Conservation (phyloP, 2,888 invertebrate species). For the Magallana nippona region DNA sequence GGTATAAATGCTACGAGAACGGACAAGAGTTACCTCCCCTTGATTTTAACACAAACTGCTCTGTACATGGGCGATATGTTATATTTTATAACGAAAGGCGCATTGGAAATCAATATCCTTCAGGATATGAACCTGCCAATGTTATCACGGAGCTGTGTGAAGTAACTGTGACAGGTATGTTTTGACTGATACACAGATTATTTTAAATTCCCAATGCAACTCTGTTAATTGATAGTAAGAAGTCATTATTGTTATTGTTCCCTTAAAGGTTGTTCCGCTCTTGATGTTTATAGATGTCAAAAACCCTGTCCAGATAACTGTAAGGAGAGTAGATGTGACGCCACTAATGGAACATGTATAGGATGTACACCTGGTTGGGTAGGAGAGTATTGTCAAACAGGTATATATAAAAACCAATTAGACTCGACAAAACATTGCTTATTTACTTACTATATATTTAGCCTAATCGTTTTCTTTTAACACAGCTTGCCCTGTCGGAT, state of each 20-base stretch:
- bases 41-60: neutral
- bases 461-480: too few relatives aligned
- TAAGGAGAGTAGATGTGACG: neutral
- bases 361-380: neutral
- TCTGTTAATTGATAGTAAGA: too few relatives aligned
- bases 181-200: too few relatives aligned
- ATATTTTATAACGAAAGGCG: too few relatives aligned
- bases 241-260: too few relatives aligned
- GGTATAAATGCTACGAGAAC: neutral
- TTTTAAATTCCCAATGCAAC: too few relatives aligned
- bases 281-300: neutral
- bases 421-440: too few relatives aligned
- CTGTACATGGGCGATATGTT: neutral
- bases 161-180: neutral
- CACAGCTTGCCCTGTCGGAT: neutral
- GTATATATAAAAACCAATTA: neutral
- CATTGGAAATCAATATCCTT: too few relatives aligned
- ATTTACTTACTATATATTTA: too few relatives aligned
- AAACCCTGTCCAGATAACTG: neutral
- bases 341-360: neutral
- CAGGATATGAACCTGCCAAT: too few relatives aligned
- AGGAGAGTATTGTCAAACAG: neutral
- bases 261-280: neutral
- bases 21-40: conserved; percentile 1
- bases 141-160: too few relatives aligned